Evolutionary conservation across 2,888 invertebrate genomes (phyloP), one percentile per base, ranked within the genome.

Genomic region (Diarsia dahlii): DNA sequence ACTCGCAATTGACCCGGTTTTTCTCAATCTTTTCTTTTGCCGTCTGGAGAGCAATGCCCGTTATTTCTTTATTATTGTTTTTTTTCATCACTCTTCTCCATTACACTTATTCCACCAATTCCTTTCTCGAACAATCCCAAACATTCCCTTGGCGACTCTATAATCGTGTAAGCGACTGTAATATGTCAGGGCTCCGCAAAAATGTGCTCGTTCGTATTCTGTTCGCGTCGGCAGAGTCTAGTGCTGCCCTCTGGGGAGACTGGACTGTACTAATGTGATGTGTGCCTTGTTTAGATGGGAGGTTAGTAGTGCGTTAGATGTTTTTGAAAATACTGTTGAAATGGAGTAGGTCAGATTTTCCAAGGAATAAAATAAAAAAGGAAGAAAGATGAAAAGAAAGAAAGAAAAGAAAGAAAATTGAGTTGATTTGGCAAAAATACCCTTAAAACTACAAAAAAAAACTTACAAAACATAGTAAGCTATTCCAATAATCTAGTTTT

Each of bases 91-190:
- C 2, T 18, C 28, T 70, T 71, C 48, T 39, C 39, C 45, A 46
- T 52, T 50, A 45, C 39, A 1, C 48, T 54, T 56, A 10, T 56
- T 54, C n/a, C 34, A 74, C 10, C 23, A 10, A 60, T 56, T 50
- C 20, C 39, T 80, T 20, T 62, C 46, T 46, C 46, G 54, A 76
- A 54, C 39, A 81, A 65, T 65, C 20, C 28, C 15, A 54, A 45
- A 34, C 54, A 46, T 74, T 50, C 73, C 68, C 63, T 69, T 34
- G 3, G 72, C 52, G 72, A 66, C 73, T 74, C 74, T 64, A 84
- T 85, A 80, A 86, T 78, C 75, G 74, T 48, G 46, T 77, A 83
- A 87, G 73, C 71, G 65, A 79, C 64, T 87, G 83, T 87, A 85
- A 82, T 87, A 80, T 78, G 76, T 85, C 77, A 78, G 66, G 48